Base-by-base conservation (phyloP, 2,888 invertebrate species). In the Piscicola geometra region DNA sequence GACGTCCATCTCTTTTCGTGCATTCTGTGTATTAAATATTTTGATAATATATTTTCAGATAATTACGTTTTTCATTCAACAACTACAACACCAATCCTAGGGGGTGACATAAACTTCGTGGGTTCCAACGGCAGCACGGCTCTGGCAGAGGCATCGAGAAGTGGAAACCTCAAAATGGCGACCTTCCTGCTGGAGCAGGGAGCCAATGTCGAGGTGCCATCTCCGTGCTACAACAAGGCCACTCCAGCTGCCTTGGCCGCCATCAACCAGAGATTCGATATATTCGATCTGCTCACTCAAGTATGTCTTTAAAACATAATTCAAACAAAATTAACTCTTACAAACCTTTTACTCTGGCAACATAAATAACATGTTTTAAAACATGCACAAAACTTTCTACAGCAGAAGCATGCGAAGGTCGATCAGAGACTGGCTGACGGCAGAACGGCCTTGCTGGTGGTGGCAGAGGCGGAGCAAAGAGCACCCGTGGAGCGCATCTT, bases 381-480 rank as follows among this genome's bases (percentile, higher is more conserved):
- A n/a, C 21, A 47, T 21, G 21, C 9, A 21, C 21, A 15, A 47
- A 47, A 15, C 21, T 47, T 47, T 47, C 25, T 28, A 41, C 64
- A 12, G n/a, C 76, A 80, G 79, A 76, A 74, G 72, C 76, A 76
- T 9, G 80, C 79, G 1, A 78, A 80, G 71, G 77, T 80, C 1
- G 80, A 80, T 73, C 72, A 74, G 52, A 75, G 67, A 9, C 67
- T 78, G 77, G 32, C 74, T 0, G 78, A 80, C 50, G 79, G 79
- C 18, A 66, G 76, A 12, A 77, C 76, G 0, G 64, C 78, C 1
- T 66, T 80, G 67, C 18, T 80, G 28, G 71, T 75, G 32, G 79
- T 79, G 0, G 69, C 75, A 9, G 78, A 76, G 52, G 60, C 72
- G 2, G 66, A 75, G 0, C 77, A 80, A 67, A 72, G 60, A 69